These are phyloP conservation scores for Leptodactylus fallax DNA, from an alignment of 2,797 vertebrate genomes.

Conservation along the genomic window DNA sequence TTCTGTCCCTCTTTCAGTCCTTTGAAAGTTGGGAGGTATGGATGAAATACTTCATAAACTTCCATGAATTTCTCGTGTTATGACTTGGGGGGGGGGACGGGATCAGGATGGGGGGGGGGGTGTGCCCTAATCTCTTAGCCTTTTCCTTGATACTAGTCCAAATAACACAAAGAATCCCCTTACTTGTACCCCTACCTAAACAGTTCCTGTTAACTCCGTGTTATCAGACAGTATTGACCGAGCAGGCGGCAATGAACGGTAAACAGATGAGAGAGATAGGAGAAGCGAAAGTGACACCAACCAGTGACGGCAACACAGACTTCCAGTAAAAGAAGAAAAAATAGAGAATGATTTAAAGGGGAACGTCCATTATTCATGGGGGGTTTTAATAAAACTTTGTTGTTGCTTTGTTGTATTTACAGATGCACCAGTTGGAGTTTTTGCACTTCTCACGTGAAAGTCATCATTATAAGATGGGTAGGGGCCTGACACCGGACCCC, in stretches of 20 bases:
- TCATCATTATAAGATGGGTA: too few species aligned
- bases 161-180: neutral
- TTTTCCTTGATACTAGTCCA: neutral
- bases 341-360: neutral
- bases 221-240: conserved; percentile 5
- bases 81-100: too few species aligned
- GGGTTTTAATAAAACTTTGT: too few species aligned
- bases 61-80: too few species aligned
- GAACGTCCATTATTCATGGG: neutral
- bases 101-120: neutral
- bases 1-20: too few species aligned
- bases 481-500: too few species aligned
- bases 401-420: too few species aligned
- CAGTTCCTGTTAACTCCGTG: conserved; percentile 12
- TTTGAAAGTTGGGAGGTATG: too few species aligned
- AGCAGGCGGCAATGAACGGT: neutral
- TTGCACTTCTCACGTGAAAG: too few species aligned
- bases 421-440: too few species aligned
- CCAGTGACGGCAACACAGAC: conserved; percentile 17
- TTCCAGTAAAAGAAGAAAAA: neutral
- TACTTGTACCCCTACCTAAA: neutral
- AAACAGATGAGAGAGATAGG: neutral
- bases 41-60: too few species aligned
- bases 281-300: conserved; percentile 34
- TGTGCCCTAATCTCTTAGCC: neutral